These are phyloP conservation scores for Mythimna loreyi DNA, from an alignment of 2,888 invertebrate species.

Conservation along the genomic window DNA sequence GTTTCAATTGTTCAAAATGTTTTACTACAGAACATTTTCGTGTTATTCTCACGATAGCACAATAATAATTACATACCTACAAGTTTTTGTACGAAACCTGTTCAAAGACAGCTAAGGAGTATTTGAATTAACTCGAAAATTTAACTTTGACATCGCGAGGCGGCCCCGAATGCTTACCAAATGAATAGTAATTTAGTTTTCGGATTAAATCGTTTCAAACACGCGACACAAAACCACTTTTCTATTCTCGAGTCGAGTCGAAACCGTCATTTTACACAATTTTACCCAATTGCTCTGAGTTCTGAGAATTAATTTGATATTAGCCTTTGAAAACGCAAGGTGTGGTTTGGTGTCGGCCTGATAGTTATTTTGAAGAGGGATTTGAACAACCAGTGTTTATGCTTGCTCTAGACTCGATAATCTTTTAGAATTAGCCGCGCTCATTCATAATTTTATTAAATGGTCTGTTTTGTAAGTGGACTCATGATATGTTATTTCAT, in stretches of 20 bases:
- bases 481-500: slow-evolving; percentile 69
- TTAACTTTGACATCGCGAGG: slow-evolving; percentile 86
- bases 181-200: slow-evolving; percentile 90
- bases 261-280: slow-evolving; percentile 91
- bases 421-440: slow-evolving; percentile 80
- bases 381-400: slow-evolving; percentile 87
- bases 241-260: slow-evolving; percentile 87
- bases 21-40: slow-evolving; percentile 43
- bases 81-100: slow-evolving; percentile 64
- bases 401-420: slow-evolving; percentile 83
- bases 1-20: slow-evolving; percentile 49
- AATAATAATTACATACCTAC: slow-evolving; percentile 63
- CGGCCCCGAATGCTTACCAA: slow-evolving; percentile 87
- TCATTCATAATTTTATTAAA: slow-evolving; percentile 79
- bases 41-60: slow-evolving; percentile 62
- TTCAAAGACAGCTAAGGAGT: slow-evolving; percentile 59
- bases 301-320: slow-evolving; percentile 90
- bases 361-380: slow-evolving; percentile 87
- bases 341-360: slow-evolving; percentile 86
- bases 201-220: slow-evolving; percentile 89
- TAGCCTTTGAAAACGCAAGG: slow-evolving; percentile 90
- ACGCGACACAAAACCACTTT: slow-evolving; percentile 90
- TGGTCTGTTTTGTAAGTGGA: slow-evolving; percentile 65
- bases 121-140: slow-evolving; percentile 80
- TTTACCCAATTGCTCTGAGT: slow-evolving; percentile 90